Evolutionary conservation across 2,888 invertebrate species (phyloP).

Genomic region (Acanthococcus lagerstroemiae): DNA sequence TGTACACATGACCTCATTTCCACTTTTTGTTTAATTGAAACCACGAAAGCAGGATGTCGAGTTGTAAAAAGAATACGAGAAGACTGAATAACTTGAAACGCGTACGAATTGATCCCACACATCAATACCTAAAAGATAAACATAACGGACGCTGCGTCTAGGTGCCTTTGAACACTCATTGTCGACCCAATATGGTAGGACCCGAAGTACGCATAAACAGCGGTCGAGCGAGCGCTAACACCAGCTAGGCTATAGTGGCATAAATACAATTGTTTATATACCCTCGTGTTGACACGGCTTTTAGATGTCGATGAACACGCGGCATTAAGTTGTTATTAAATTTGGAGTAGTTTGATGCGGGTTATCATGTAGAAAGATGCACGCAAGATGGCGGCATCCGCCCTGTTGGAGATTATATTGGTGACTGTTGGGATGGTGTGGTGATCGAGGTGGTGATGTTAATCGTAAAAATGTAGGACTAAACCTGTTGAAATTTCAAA

Average conservation of each 20-base stretch:
- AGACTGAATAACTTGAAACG: too few relatives aligned
- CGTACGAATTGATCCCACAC: too few relatives aligned
- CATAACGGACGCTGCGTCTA: background rate
- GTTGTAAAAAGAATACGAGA: too few relatives aligned
- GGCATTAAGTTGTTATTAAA: slow-evolving; percentile 20
- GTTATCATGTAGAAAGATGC: slow-evolving; percentile 21
- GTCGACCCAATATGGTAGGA: too few relatives aligned
- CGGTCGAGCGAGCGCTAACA: too few relatives aligned
- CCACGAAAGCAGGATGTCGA: too few relatives aligned
- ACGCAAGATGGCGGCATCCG: slow-evolving; percentile 21
- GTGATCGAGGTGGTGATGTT: slow-evolving; percentile 20
- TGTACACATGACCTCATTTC: too few relatives aligned
- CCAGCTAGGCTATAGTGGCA: too few relatives aligned
- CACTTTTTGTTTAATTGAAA: too few relatives aligned
- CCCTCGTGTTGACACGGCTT: slow-evolving; percentile 13
- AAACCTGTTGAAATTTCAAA: slow-evolving; percentile 25
- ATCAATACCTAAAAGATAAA: background rate
- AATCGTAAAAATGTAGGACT: slow-evolving; percentile 25
- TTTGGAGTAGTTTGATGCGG: slow-evolving; percentile 22
- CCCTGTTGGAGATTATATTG: slow-evolving; percentile 19
- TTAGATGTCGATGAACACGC: slow-evolving; percentile 17
- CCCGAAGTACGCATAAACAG: too few relatives aligned
- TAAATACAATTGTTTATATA: too few relatives aligned
- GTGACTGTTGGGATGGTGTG: slow-evolving; percentile 23
- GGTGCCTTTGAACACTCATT: background rate